These are phyloP conservation scores for Rhabdornis inornatus DNA, from an alignment of 2,113 vertebrate species.

Conservation along the genomic window DNA sequence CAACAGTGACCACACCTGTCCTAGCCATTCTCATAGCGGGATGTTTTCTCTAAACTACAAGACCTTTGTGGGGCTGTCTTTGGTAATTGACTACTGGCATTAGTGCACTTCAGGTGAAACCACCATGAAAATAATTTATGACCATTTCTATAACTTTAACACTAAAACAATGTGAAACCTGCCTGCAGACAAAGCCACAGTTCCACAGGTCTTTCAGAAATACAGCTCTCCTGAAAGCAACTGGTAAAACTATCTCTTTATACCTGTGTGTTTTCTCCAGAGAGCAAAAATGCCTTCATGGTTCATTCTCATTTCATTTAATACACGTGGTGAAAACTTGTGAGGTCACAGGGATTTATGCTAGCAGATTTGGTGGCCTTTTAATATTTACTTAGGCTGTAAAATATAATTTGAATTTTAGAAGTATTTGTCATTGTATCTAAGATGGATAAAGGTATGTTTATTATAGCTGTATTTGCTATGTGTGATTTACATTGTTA, in stretches of 20 bases:
- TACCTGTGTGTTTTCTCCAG: not conserved
- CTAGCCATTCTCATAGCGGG: not conserved
- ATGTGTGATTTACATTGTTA: conserved; percentile 66
- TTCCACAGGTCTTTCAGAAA: not conserved
- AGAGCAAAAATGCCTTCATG: conserved; percentile 38
- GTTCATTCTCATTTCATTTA: conserved; percentile 61
- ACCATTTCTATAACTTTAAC: not conserved
- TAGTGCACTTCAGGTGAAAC: not conserved
- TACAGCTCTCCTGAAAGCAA: not conserved
- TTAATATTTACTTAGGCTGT: conserved; percentile 66
- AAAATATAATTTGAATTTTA: conserved; percentile 66
- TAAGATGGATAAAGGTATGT: conserved; percentile 65
- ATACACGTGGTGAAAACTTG: conserved; percentile 32
- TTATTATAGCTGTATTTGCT: conserved; percentile 67
- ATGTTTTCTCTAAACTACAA: not conserved
- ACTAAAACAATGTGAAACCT: not conserved
- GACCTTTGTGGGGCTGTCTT: not conserved
- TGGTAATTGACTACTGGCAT: not conserved
- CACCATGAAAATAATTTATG: not conserved
- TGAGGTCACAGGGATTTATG: conserved; percentile 34
- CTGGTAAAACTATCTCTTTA: not conserved
- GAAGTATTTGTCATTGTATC: conserved; percentile 66
- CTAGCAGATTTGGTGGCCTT: conserved; percentile 51
- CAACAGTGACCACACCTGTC: not conserved
- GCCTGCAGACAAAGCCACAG: not conserved